phyloP scores from a whole-genome alignment of 2,113 vertebrate genomes.

The Poeciliopsis occidentalis region DNA sequence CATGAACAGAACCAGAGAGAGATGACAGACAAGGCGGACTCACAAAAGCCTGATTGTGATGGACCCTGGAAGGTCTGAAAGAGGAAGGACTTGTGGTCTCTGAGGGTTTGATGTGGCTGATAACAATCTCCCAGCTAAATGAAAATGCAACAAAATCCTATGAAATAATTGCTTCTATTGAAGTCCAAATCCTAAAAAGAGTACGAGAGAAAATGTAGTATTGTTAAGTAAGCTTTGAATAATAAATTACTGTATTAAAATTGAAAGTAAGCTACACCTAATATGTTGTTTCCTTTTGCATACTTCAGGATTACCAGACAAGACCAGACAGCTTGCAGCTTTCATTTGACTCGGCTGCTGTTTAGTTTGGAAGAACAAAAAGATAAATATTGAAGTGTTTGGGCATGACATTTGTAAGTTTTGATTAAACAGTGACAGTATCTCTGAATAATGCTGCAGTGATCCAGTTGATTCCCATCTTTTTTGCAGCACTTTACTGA shows the following conservation, averaged over 20 bases:
- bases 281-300: constrained; percentile 20
- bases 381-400: constrained; percentile 47
- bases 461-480: constrained; percentile 41
- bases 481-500: constrained; percentile 45
- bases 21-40: constrained; percentile 71
- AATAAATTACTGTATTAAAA: constrained; percentile 26
- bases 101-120: constrained; percentile 57
- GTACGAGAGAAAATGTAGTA: constrained; percentile 13
- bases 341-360: constrained; percentile 20
- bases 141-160: constrained; percentile 47
- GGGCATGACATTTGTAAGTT: constrained; percentile 34
- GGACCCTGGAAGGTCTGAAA: constrained; percentile 48
- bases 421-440: constrained; percentile 31
- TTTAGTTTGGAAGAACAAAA: constrained; percentile 31
- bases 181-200: constrained; percentile 43
- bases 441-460: constrained; percentile 19
- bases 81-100: constrained; percentile 56
- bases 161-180: constrained; percentile 36
- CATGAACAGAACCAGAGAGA: constrained; percentile 76
- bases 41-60: constrained; percentile 76
- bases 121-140: constrained; percentile 52
- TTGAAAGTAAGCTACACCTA: not conserved
- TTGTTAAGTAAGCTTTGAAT: constrained; percentile 32
- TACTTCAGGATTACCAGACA: constrained; percentile 8
- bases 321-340: constrained; percentile 17